phyloP scores from a whole-genome alignment of 1,140 invertebrate species.

The Epicauta chinensis region DNA sequence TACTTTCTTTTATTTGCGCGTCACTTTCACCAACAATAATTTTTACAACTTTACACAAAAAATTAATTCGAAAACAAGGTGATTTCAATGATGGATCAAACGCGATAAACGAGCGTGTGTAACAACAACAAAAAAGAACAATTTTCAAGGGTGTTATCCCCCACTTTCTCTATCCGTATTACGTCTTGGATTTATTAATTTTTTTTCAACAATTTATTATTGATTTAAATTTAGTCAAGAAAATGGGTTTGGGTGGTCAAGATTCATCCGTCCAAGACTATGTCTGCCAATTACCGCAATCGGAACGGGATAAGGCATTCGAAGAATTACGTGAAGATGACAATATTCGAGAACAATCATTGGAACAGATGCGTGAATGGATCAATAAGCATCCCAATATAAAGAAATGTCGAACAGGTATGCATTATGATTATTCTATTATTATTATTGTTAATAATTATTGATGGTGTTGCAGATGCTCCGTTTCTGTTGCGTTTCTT shows the following conservation, averaged over 20 bases:
- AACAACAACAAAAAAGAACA: too few species aligned
- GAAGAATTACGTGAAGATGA: slow-evolving; percentile 68
- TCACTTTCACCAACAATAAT: slow-evolving; percentile 19
- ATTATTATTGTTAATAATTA: neutral
- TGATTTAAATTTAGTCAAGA: slow-evolving; percentile 6
- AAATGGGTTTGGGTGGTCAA: slow-evolving; percentile 41
- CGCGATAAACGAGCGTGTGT: too few species aligned
- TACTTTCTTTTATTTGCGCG: slow-evolving; percentile 21
- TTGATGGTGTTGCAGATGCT: slow-evolving; percentile 48
- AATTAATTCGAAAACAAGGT: too few species aligned
- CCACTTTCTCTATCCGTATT: too few species aligned
- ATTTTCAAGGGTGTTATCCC: too few species aligned
- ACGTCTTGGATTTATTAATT: too few species aligned
- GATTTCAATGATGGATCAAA: too few species aligned
- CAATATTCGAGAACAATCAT: slow-evolving; percentile 56
- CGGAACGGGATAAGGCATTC: slow-evolving; percentile 53
- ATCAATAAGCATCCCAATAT: slow-evolving; percentile 70
- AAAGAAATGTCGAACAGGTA: slow-evolving; percentile 64
- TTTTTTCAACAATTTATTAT: too few species aligned
- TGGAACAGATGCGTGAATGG: slow-evolving; percentile 69
- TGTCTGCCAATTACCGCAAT: slow-evolving; percentile 37
- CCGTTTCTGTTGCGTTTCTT: slow-evolving; percentile 77
- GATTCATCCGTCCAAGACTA: slow-evolving; percentile 30
- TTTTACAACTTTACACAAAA: too few species aligned
- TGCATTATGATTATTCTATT: too few species aligned